These are phyloP conservation scores for Aleadryas rufinucha DNA, from an alignment of 2,113 vertebrate species.

Conservation along the genomic window DNA sequence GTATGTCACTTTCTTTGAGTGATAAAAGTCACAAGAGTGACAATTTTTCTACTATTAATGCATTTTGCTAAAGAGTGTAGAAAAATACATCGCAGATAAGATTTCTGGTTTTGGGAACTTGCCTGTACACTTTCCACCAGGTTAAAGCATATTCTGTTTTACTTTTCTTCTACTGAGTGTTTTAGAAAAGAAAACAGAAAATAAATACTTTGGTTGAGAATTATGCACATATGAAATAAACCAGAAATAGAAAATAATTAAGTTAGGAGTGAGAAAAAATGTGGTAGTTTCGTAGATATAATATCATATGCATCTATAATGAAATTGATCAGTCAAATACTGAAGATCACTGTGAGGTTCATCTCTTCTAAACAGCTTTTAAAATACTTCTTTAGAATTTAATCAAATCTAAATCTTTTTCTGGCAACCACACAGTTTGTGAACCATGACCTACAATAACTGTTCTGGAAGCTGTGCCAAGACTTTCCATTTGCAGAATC, in stretches of 20 bases:
- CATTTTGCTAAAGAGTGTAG: background rate
- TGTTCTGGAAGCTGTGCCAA: background rate
- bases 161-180: background rate
- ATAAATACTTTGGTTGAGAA: background rate
- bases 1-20: background rate
- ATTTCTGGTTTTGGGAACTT: background rate
- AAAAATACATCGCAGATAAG: background rate
- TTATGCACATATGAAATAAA: background rate
- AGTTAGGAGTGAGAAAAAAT: background rate
- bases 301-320: background rate
- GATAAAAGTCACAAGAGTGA: background rate
- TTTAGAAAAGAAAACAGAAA: background rate
- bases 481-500: background rate
- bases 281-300: background rate
- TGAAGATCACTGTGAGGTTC: background rate
- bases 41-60: background rate
- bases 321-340: background rate
- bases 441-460: background rate
- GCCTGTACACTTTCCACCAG: background rate
- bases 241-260: background rate
- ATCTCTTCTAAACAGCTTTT: background rate
- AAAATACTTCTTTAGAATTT: background rate
- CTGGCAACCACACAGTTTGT: background rate
- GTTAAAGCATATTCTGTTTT: background rate
- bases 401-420: background rate